These are phyloP conservation scores for Anarhynchus alexandrinus DNA, from an alignment of 2,113 vertebrate species.

Conservation along the genomic window DNA sequence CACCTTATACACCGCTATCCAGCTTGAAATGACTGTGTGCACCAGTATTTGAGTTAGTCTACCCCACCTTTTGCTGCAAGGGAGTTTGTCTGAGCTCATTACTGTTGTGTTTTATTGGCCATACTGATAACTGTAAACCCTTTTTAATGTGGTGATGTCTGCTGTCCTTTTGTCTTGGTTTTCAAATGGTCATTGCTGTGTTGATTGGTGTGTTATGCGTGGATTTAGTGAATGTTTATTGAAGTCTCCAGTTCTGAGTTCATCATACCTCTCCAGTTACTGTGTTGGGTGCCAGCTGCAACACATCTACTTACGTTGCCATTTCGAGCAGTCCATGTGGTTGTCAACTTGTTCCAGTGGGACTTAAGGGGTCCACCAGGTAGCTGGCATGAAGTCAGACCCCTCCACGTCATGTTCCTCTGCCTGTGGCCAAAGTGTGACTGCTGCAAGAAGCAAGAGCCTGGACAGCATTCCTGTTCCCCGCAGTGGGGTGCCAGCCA, in stretches of 20 bases:
- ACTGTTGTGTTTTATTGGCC: background rate
- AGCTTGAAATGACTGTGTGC: background rate
- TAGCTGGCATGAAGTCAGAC: background rate
- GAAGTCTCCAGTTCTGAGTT: background rate
- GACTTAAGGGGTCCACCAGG: background rate
- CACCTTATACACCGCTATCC: background rate
- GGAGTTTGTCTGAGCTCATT: background rate
- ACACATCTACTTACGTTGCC: background rate
- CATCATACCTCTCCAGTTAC: background rate
- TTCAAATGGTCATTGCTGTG: background rate
- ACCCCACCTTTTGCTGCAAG: background rate
- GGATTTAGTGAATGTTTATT: background rate
- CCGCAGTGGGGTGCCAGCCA: background rate
- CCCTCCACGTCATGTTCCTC: background rate
- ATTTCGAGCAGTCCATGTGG: rapidly evolving
- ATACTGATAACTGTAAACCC: background rate
- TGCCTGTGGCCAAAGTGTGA: background rate
- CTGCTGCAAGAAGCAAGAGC: background rate
- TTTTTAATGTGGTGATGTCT: background rate
- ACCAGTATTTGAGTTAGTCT: background rate
- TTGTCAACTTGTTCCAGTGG: background rate
- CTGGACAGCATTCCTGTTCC: background rate
- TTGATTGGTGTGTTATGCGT: background rate
- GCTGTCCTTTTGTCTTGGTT: background rate
- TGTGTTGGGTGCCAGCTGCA: background rate